Percentiles rank a stretch among this genome's conserved stretches.
These are phyloP conservation scores for Thryonomys swinderianus DNA, from an alignment of 2,113 vertebrate genomes.

Conservation along the genomic window DNA sequence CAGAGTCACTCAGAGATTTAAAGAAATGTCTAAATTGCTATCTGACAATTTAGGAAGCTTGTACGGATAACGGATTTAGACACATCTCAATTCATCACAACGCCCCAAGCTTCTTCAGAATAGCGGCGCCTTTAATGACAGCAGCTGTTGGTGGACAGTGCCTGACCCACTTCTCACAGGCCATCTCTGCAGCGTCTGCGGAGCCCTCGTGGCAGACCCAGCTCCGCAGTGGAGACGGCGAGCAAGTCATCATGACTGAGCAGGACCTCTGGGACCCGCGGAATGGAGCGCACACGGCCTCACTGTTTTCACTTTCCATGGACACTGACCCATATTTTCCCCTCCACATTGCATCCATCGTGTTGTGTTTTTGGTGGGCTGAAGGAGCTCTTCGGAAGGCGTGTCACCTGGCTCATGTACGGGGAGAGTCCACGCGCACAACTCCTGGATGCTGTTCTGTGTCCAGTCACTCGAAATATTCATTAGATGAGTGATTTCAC, in stretches of 20 bases:
- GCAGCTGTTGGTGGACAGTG: constrained; percentile 70
- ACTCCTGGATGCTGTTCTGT: not conserved
- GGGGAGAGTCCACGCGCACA: too few relatives aligned
- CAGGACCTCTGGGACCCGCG: constrained; percentile 28
- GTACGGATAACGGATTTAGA: constrained; percentile 55
- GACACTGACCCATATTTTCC: not conserved
- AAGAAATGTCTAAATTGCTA: not conserved
- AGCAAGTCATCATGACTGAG: not conserved
- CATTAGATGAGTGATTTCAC: not conserved
- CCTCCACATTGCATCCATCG: constrained; percentile 9
- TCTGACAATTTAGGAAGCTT: constrained; percentile 58
- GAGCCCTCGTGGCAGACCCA: constrained; percentile 73
- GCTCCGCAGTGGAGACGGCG: constrained; percentile 38
- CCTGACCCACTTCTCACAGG: constrained; percentile 70
- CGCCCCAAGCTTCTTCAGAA: constrained; percentile 68
- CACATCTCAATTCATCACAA: constrained; percentile 76
- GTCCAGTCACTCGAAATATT: not conserved
- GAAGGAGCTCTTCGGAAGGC: not conserved
- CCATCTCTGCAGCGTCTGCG: constrained; percentile 68
- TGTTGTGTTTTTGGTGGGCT: not conserved
- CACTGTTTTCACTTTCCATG: not conserved
- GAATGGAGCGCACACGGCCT: constrained; percentile 27
- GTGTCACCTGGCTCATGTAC: not conserved
- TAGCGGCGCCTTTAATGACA: constrained; percentile 78
- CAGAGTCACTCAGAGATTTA: not conserved